phyloP scores from a whole-genome alignment of 2,113 vertebrate genomes.

The Meleagris gallopavo region DNA sequence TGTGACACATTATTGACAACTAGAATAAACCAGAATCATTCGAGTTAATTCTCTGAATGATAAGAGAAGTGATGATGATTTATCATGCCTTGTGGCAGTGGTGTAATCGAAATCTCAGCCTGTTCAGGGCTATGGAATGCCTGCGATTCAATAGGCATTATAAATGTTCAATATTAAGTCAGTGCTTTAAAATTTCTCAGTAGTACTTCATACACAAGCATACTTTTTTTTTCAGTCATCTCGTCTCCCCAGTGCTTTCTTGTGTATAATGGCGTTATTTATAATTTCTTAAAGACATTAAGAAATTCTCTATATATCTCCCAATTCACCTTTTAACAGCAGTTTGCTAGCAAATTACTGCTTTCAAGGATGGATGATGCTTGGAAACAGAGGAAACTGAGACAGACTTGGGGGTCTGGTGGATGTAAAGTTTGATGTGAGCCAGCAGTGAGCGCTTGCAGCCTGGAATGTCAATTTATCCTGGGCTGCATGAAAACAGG shows the following conservation, averaged over 20 bases:
- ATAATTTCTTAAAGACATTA: neutral
- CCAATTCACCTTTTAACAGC: neutral
- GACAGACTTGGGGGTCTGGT: no score
- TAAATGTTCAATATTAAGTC: neutral
- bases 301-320: neutral
- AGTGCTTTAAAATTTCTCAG: neutral
- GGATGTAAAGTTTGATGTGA: no score
- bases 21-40: neutral
- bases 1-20: neutral
- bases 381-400: neutral
- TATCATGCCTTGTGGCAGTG: neutral
- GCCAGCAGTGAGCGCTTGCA: no score
- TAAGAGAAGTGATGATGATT: neutral
- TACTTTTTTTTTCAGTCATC: neutral
- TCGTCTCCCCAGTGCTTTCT: neutral
- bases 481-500: no score
- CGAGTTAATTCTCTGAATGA: neutral
- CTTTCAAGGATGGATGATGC: neutral
- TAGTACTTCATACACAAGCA: neutral
- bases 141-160: neutral
- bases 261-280: neutral
- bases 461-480: no score
- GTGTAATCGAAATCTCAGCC: neutral
- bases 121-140: neutral
- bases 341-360: neutral